These are phyloP conservation scores for Ochlodes sylvanus DNA, from an alignment of 2,888 invertebrate genomes.

Conservation along the genomic window DNA sequence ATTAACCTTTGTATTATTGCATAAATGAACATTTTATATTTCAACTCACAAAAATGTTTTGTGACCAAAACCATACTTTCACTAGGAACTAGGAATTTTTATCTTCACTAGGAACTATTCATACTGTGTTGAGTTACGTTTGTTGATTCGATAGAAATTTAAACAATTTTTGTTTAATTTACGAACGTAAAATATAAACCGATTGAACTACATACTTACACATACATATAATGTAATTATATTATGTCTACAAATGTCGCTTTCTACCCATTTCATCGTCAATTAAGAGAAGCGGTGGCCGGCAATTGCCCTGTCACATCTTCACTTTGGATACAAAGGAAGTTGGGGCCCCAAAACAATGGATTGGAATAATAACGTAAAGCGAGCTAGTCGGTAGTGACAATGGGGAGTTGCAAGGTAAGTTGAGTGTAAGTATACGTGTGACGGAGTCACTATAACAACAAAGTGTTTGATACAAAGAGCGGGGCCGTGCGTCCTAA, in stretches of 20 bases:
- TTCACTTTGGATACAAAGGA: constrained; percentile 19
- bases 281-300: constrained; percentile 1
- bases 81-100: too few species aligned
- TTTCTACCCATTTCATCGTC: constrained; percentile 1
- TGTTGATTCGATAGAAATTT: too few species aligned
- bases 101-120: too few species aligned
- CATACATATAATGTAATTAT: too few species aligned
- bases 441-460: background rate
- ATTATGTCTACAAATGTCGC: background rate
- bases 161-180: too few species aligned
- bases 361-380: constrained; percentile 27
- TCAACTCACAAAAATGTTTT: too few species aligned
- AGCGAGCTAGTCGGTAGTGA: constrained; percentile 26
- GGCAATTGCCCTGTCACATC: constrained; percentile 20
- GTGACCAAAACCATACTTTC: too few species aligned
- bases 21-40: too few species aligned
- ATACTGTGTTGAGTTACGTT: too few species aligned
- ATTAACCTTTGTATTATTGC: too few species aligned
- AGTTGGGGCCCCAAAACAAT: constrained; percentile 7
- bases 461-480: constrained; percentile 36
- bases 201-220: too few species aligned
- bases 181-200: too few species aligned
- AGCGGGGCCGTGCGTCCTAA: constrained; percentile 50
- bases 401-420: constrained; percentile 28
- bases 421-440: constrained; percentile 18